Percentiles rank a stretch among this genome's conserved stretches.
These are phyloP conservation scores for Monodelphis domestica DNA, from an alignment of 2,797 vertebrate species.

Conservation along the genomic window DNA sequence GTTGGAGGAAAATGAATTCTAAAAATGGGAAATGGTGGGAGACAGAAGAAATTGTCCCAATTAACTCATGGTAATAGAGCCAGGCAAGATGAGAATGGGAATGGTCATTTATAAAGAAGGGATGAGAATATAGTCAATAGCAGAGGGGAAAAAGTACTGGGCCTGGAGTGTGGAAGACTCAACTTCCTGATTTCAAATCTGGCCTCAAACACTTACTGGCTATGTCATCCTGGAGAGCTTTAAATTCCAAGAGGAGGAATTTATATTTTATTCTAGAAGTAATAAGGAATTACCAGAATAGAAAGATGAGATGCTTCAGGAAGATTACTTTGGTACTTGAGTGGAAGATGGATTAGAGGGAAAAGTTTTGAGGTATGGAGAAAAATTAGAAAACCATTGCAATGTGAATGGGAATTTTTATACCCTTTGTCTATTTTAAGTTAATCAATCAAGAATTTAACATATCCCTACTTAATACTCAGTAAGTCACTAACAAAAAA, in stretches of 20 bases:
- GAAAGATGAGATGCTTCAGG: not conserved
- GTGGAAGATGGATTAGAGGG: not conserved
- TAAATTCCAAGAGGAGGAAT: not conserved
- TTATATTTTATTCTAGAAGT: not conserved
- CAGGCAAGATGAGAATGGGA: not conserved
- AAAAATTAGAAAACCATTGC: not conserved
- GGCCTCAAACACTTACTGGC: not conserved
- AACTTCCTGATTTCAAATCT: not conserved
- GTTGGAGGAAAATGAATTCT: not conserved
- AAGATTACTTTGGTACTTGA: not conserved
- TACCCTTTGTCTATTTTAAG: no score
- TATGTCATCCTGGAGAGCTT: not conserved
- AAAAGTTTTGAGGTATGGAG: not conserved
- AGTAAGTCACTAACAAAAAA: no score
- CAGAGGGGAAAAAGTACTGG: not conserved
- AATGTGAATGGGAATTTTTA: no score
- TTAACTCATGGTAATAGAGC: not conserved
- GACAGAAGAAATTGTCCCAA: not conserved
- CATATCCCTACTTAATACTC: no score
- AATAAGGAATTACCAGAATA: not conserved
- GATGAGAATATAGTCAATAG: not conserved
- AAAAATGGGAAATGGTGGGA: not conserved
- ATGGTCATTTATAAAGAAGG: not conserved
- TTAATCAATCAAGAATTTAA: no score
- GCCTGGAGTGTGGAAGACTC: not conserved